Conservation (phyloP, 2,797 vertebrate species). For the Salmo trutta region DNA sequence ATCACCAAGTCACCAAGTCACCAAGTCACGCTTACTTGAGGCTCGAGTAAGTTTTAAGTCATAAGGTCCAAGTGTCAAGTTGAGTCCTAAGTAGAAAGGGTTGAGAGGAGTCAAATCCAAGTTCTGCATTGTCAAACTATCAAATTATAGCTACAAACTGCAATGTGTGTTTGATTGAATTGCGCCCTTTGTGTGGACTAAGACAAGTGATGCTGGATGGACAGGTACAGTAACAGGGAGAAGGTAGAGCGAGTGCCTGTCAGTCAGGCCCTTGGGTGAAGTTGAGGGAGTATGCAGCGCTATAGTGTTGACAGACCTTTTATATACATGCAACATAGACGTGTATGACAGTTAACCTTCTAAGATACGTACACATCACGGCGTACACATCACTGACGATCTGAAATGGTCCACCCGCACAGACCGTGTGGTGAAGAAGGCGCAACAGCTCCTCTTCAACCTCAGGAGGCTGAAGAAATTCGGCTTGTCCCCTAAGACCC, state of each 20-base stretch:
- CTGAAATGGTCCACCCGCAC: too few species aligned
- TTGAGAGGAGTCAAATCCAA: neutral
- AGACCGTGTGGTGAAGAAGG: too few species aligned
- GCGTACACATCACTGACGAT: too few species aligned
- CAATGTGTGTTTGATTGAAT: neutral
- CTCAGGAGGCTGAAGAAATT: too few species aligned
- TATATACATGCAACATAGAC: neutral
- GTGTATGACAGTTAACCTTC: neutral
- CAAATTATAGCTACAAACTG: neutral
- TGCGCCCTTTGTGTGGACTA: neutral
- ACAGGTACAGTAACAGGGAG: neutral
- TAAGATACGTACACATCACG: neutral
- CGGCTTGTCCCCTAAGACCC: too few species aligned
- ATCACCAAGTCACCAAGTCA: neutral
- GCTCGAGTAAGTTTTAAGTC: neutral
- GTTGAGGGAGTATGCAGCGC: neutral
- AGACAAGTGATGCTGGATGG: neutral
- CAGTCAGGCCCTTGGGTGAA: neutral
- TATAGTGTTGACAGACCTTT: neutral
- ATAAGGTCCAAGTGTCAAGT: neutral
- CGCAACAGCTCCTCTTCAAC: too few species aligned
- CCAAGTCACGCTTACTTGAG: too few species aligned
- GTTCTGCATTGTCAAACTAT: neutral
- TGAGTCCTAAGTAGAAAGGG: neutral
- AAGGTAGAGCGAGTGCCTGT: neutral